A percentile compares a stretch with the other conserved stretches of the same genome.
These are phyloP conservation scores for Hylaea fasciaria DNA, from an alignment of 2,888 invertebrate species.

Conservation along the genomic window DNA sequence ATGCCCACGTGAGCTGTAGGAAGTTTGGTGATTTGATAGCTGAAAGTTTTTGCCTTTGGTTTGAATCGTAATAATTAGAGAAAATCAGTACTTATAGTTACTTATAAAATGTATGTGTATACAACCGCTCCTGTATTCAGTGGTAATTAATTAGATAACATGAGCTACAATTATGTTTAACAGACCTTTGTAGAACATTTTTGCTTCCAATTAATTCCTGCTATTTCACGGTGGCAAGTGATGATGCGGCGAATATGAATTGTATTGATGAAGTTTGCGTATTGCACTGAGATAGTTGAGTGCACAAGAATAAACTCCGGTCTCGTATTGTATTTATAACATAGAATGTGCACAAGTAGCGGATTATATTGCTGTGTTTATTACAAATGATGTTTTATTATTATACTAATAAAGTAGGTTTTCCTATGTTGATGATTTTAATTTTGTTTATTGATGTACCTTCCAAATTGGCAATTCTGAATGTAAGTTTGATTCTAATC, in stretches of 20 bases:
- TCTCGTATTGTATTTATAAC: constrained; percentile 5
- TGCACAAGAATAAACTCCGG: background rate
- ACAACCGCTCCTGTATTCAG: no score
- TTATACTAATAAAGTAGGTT: constrained; percentile 42
- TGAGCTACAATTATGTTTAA: background rate
- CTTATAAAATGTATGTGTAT: no score
- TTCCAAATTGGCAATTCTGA: background rate
- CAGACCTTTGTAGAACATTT: background rate
- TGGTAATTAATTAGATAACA: no score
- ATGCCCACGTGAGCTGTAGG: constrained; percentile 6
- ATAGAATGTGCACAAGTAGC: constrained; percentile 38
- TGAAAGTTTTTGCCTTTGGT: constrained; percentile 1
- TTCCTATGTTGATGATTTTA: constrained; percentile 35
- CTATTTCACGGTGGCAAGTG: no score
- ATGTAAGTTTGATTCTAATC: background rate
- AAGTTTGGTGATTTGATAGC: constrained; percentile 3
- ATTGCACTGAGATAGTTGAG: no score
- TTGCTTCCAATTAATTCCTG: background rate
- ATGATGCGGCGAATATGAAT: no score
- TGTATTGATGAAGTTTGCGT: no score
- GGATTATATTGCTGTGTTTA: constrained; percentile 16
- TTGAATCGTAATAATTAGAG: no score
- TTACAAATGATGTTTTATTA: constrained; percentile 34
- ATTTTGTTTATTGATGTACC: constrained; percentile 27
- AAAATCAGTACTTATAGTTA: no score